These are phyloP conservation scores for Salvelinus fontinalis DNA, from an alignment of 2,113 vertebrate species.

Conservation along the genomic window DNA sequence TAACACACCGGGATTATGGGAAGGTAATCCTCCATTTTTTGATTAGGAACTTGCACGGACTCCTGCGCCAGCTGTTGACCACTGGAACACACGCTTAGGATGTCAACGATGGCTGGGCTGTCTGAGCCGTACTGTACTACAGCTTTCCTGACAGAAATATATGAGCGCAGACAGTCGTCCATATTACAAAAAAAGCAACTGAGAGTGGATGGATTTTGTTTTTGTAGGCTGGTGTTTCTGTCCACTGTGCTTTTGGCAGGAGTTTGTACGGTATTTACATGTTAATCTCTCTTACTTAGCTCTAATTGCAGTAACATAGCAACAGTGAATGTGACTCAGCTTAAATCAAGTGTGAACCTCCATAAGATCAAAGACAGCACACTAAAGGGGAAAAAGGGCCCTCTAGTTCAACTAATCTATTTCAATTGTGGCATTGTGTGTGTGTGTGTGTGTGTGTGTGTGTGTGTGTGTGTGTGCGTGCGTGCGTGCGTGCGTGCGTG, in stretches of 20 bases:
- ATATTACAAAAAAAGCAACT: too few relatives aligned
- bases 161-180: too few relatives aligned
- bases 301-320: background rate
- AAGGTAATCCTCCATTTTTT: slow-evolving; percentile 1
- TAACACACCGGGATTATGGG: background rate
- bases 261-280: too few relatives aligned
- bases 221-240: background rate
- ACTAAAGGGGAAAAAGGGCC: background rate
- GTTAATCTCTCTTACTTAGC: background rate
- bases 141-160: too few relatives aligned
- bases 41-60: background rate
- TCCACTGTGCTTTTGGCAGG: background rate
- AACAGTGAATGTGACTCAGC: background rate
- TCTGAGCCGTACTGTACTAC: too few relatives aligned
- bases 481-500: too few relatives aligned
- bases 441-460: background rate
- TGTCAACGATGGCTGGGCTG: too few relatives aligned
- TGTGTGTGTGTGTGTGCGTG: too few relatives aligned
- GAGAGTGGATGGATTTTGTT: background rate
- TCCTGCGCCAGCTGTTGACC: background rate
- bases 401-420: background rate
- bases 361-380: background rate
- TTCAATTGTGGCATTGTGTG: background rate
- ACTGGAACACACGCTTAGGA: too few relatives aligned
- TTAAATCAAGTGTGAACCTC: background rate